A percentile compares a stretch with the other conserved stretches of the same genome.
Conservation (phyloP, 2,113 vertebrate species). For the Engraulis encrasicolus region DNA sequence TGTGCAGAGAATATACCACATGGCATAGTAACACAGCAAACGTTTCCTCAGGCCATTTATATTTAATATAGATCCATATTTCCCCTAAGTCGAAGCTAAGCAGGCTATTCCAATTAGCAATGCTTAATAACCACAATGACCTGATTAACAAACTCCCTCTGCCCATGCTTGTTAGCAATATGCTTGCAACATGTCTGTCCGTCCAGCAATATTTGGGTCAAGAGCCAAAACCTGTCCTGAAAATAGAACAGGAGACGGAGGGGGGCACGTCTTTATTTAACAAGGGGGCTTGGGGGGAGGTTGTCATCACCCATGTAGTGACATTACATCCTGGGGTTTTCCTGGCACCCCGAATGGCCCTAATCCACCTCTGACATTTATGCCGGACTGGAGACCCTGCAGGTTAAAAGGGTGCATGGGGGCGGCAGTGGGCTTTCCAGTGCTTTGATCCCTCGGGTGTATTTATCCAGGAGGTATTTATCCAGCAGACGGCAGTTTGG, state of each 20-base stretch:
- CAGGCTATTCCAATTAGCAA: background rate
- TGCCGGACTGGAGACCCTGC: slow-evolving; percentile 49
- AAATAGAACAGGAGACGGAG: background rate
- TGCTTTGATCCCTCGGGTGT: slow-evolving; percentile 21
- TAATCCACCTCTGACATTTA: slow-evolving; percentile 59
- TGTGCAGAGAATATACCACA: background rate
- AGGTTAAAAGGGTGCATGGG: slow-evolving; percentile 50
- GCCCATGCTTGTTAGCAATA: background rate
- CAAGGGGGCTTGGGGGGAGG: slow-evolving; percentile 57
- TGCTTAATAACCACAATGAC: background rate
- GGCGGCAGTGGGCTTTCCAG: background rate
- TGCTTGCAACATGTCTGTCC: background rate
- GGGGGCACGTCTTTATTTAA: slow-evolving; percentile 63
- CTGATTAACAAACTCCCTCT: background rate
- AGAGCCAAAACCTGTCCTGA: background rate
- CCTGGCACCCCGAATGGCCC: slow-evolving; percentile 54
- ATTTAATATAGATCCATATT: background rate
- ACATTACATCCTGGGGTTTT: slow-evolving; percentile 63
- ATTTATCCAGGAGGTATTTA: slow-evolving; percentile 52
- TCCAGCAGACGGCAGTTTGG: background rate
- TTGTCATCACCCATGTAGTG: slow-evolving; percentile 65
- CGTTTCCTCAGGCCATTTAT: background rate
- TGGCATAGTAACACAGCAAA: background rate
- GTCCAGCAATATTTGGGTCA: background rate
- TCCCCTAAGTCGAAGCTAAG: background rate